Evolutionary conservation across 1,140 invertebrate species (phyloP), one percentile per base, ranked within the genome.

Genomic region (Dolichoris vasculosae): DNA sequence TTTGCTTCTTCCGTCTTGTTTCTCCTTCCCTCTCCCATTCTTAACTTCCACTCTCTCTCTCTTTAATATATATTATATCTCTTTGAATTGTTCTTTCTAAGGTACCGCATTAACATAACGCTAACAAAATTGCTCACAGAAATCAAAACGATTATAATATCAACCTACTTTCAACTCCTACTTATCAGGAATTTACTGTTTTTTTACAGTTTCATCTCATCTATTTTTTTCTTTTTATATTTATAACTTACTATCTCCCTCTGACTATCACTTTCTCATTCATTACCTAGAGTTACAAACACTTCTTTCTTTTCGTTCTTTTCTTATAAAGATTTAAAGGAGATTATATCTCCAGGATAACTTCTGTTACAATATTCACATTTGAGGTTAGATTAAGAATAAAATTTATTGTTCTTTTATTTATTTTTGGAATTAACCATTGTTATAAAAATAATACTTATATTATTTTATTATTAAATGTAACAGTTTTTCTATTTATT

Each of bases 51-150:
- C 46, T 32, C 75, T 51, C 46, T 13, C 9, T n/a, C 48, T 59
- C 73, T 59, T 4, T 20, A n/a, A 11, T 23, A 11, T 20, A 55
- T 55, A 26, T 46, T 23, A 2, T n/a, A 7, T 23, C 51, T 76
- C n/a, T 43, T n/a, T 30, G 13, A 7, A 11, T 11, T 38, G 32
- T 55, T 64, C 9, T 48, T n/a, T 55, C 64, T 84, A 40, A n/a
- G 79, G 78, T 81, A 79, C 32, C 43, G 55, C 23, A 82, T 63
- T 63, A 55, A 82, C 69, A 87, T 89, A 88, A 87, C 84, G 88
- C 87, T 90, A 90, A 90, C 89, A 89, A 90, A 89, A 90, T 90
- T 90, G 88, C 87, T 87, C 80, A 86, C 87, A 90, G 89, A 90
- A 88, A 89, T 86, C 87, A 84, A 81, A 67, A 86, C 38, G 51